Percentiles rank a stretch among this genome's conserved stretches.
These are phyloP conservation scores for Cisticola juncidis DNA, from an alignment of 2,113 vertebrate genomes.

Conservation along the genomic window DNA sequence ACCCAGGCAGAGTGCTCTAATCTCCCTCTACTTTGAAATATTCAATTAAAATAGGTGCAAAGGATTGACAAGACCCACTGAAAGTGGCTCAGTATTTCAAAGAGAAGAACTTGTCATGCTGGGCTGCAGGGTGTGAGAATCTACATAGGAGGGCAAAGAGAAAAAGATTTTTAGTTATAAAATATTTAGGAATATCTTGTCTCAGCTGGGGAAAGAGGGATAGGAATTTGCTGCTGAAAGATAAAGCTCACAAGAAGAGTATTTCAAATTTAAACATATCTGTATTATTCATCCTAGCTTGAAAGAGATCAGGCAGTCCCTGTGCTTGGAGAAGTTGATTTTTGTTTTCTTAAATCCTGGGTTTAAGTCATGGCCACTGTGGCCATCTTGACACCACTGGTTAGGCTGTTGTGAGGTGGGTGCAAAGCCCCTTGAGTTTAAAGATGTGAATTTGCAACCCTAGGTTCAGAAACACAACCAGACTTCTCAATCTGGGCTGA, in stretches of 20 bases:
- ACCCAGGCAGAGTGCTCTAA: conserved; percentile 30
- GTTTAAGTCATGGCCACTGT: not conserved
- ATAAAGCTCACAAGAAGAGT: not conserved
- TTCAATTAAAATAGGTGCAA: conserved; percentile 45
- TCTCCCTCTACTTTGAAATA: conserved; percentile 19
- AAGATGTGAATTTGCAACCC: not conserved
- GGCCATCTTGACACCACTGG: not conserved
- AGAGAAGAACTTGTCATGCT: conserved; percentile 8
- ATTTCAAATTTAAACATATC: conserved; percentile 28
- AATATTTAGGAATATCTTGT: conserved; percentile 46
- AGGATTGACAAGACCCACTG: conserved; percentile 20
- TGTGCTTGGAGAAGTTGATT: not conserved
- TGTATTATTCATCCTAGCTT: conserved; percentile 26
- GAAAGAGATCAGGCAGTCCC: not conserved
- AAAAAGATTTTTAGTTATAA: conserved; percentile 41
- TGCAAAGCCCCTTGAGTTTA: not conserved
- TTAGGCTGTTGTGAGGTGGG: not conserved
- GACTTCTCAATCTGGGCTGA: not conserved
- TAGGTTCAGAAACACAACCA: not conserved
- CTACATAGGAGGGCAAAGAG: conserved; percentile 37
- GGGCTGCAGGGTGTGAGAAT: conserved; percentile 18
- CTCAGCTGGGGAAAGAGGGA: not conserved
- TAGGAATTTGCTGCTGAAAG: conserved; percentile 13
- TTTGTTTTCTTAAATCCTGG: not conserved
- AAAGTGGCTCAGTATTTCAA: conserved; percentile 40